Percentiles rank a stretch among this genome's conserved stretches.
Evolutionary conservation across 2,113 vertebrate genomes (phyloP).

Genomic region (Madoqua kirkii): DNA sequence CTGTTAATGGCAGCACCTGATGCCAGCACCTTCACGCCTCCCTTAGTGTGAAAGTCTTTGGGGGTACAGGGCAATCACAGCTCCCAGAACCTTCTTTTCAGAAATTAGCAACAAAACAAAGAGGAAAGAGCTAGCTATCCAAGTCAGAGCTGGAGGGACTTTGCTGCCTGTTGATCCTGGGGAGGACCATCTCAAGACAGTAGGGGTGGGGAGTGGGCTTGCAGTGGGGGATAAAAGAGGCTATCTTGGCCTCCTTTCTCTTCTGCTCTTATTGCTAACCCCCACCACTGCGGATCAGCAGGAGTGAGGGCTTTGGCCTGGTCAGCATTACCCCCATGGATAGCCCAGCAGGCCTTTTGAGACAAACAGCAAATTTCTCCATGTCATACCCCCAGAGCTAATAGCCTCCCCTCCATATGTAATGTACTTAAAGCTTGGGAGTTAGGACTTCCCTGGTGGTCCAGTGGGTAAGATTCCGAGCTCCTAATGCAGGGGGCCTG

Average conservation of each 20-base stretch:
- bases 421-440: background rate
- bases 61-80: background rate
- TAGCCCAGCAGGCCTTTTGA: background rate
- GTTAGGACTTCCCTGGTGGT: background rate
- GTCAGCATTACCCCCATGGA: background rate
- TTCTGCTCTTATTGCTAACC: background rate
- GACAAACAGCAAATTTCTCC: background rate
- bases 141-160: background rate
- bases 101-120: background rate
- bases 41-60: constrained; percentile 25
- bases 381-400: background rate
- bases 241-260: background rate
- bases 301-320: background rate
- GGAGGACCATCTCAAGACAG: background rate
- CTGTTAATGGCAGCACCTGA: constrained; percentile 28
- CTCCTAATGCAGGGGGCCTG: background rate
- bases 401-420: too few relatives aligned
- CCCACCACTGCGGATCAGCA: background rate
- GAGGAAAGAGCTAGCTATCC: background rate
- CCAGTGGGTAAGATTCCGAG: background rate
- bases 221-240: background rate
- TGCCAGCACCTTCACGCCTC: constrained; percentile 9
- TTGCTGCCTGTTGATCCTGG: background rate
- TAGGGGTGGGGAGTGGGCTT: background rate
- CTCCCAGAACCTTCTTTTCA: constrained; percentile 25